These are phyloP conservation scores for Hedya salicella DNA, from an alignment of 2,888 invertebrate species.

Conservation along the genomic window DNA sequence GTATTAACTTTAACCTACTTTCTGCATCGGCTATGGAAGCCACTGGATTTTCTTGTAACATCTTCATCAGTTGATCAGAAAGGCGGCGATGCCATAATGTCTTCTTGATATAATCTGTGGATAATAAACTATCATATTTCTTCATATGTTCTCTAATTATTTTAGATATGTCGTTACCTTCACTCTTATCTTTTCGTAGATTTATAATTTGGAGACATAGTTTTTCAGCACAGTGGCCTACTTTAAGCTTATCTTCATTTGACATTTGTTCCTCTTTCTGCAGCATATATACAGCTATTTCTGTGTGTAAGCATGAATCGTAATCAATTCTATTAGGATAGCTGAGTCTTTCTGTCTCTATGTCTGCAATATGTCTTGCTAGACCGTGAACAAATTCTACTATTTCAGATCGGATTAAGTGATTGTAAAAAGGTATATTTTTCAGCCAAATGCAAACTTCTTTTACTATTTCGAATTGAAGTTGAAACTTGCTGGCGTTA, in stretches of 20 bases:
- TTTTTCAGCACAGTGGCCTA: conserved; percentile 42
- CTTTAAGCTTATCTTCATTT: conserved; percentile 49
- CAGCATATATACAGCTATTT: conserved; percentile 51
- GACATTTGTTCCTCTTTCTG: conserved; percentile 46
- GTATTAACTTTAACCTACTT: conserved; percentile 51
- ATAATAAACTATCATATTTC: conserved; percentile 57
- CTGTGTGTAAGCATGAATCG: conserved; percentile 52
- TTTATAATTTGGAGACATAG: conserved; percentile 6
- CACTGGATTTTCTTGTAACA: conserved; percentile 51
- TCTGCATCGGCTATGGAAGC: conserved; percentile 53
- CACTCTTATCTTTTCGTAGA: conserved; percentile 6
- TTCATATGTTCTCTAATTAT: conserved; percentile 60
- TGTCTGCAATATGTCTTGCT: conserved; percentile 59
- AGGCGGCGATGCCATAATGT: conserved; percentile 63
- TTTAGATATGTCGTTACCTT: conserved; percentile 47
- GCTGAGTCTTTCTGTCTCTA: conserved; percentile 57
- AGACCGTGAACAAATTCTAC: conserved; percentile 60
- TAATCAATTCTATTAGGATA: conserved; percentile 56
- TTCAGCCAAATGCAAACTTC: conserved; percentile 69
- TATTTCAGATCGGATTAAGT: conserved; percentile 55
- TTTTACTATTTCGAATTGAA: conserved; percentile 64
- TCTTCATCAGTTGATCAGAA: conserved; percentile 59
- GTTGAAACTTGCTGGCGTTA: conserved; percentile 51
- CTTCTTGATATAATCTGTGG: conserved; percentile 61
- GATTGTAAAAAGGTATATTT: conserved; percentile 55